Base-by-base conservation (phyloP, 2,888 invertebrate genomes). In the Cephus runcator region DNA sequence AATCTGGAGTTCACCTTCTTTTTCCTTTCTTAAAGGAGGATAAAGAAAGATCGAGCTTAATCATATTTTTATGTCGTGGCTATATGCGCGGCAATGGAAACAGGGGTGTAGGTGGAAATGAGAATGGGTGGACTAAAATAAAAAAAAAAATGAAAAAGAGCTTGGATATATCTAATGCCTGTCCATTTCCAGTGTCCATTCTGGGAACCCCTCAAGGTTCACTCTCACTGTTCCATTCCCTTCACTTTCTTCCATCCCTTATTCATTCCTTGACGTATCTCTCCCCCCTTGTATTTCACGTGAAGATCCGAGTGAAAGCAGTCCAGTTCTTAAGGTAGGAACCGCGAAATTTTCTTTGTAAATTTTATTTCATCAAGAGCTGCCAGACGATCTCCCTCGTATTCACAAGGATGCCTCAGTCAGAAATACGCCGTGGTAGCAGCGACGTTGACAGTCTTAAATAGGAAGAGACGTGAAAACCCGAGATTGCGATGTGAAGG, bases 111-210 rank as follows among this genome's bases (percentile, higher is more conserved):
- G 15, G 12, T 31, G 15, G 71, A 15, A 71, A 71, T 33, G n/a
- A 71, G n/a, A 33, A 71, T 33, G n/a, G 9, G 33, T 31, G 31
- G 56, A 33, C 76, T n/a, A 35, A 56, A 69, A 78, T 73, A 40
- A 40, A 35, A 35, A 34, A 69, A 69, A 40, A 15, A 40, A 36
- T 12, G 12, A 36, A 12, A 36, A 15, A 40, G 15, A 4, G 69
- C 30, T 56, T 56, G 76, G 40, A 40, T 40, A 40, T 71, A 76
- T 75, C 81, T 79, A 82, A 83, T 83, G 80, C 76, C 76, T 82
- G 78, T 80, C 81, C 80, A 82, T 82, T 83, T 83, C 79, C 81
- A 81, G 78, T 82, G 82, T 82, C 80, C 83, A 80, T 83, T 83
- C 79, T 79, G 76, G 75, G 76, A 77, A 77, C 76, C 78, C 77